A percentile compares a stretch with the other conserved stretches of the same genome.
Evolutionary conservation across 92 coral and sea anemone species (phyloP).

Genomic region (Phenganax subtilis): DNA sequence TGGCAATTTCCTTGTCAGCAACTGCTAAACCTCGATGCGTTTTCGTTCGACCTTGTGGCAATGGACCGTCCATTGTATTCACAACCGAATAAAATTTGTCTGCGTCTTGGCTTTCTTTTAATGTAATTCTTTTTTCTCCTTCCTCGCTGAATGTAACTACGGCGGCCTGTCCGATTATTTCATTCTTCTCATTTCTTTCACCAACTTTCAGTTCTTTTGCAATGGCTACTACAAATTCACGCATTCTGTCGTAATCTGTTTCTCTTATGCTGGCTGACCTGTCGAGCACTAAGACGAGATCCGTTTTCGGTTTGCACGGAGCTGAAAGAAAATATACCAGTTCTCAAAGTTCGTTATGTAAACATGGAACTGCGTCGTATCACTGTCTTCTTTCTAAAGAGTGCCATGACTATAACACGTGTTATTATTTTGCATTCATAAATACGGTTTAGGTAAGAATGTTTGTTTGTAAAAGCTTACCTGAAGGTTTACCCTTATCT

Average conservation of each 20-base stretch:
- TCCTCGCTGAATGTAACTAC: conserved; percentile 10
- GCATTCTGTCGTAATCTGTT: not conserved
- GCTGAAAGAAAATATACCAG: not conserved
- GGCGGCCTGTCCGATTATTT: conserved; percentile 18
- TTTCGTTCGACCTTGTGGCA: not conserved
- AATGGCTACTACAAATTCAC: not conserved
- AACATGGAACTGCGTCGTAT: not conserved
- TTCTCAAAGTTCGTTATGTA: not conserved
- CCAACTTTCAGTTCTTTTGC: conserved; percentile 3
- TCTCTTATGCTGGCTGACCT: conserved; percentile 17
- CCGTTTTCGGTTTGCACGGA: conserved; percentile 12
- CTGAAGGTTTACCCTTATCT: conserved; percentile 12
- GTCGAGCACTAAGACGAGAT: conserved; percentile 14
- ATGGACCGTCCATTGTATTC: conserved; percentile 3
- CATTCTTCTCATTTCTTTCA: not conserved
- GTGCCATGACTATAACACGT: not conserved
- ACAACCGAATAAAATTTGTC: not conserved
- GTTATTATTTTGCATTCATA: not conserved
- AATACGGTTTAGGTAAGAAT: not conserved
- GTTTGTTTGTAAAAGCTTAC: not conserved
- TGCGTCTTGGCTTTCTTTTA: not conserved
- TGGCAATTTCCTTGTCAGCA: conserved; percentile 10
- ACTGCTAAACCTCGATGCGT: conserved; percentile 12
- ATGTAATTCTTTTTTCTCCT: conserved; percentile 12
- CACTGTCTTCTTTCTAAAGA: too few species aligned